Percentiles rank a stretch among this genome's conserved stretches.
Evolutionary conservation across 2,113 vertebrate species (phyloP).

Genomic region (Elephas maximus): DNA sequence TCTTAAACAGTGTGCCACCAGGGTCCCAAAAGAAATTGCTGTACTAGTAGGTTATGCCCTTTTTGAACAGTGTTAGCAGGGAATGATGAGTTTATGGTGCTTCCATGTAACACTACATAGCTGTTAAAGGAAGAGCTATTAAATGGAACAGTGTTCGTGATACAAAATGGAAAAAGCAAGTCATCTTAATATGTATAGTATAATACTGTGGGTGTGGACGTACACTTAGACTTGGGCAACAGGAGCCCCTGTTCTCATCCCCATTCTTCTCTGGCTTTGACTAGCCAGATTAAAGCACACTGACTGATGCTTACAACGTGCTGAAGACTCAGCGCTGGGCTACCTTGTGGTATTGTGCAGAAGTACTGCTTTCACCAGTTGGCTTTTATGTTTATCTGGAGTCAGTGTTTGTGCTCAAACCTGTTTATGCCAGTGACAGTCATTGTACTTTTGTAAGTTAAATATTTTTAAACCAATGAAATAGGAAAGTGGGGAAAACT

Average conservation of each 20-base stretch:
- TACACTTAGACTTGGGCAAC: neutral
- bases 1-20: too few species aligned
- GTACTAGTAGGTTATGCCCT: neutral
- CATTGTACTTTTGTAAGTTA: neutral
- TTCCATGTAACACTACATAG: neutral
- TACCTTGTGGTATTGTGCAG: neutral
- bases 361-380: neutral
- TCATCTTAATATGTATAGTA: neutral
- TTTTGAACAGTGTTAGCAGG: neutral
- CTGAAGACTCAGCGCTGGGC: too few species aligned
- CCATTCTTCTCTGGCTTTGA: neutral
- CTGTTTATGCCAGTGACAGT: neutral
- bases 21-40: too few species aligned
- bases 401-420: neutral
- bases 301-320: neutral
- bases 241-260: neutral
- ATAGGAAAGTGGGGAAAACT: neutral
- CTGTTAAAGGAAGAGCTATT: neutral
- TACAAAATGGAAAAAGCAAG: slow-evolving; percentile 3
- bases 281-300: neutral
- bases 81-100: neutral
- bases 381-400: neutral
- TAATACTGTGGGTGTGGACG: neutral
- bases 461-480: slow-evolving; percentile 20
- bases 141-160: neutral